Evolutionary conservation across 2,797 vertebrate genomes (phyloP).

Genomic region (Typhlichthys subterraneus): DNA sequence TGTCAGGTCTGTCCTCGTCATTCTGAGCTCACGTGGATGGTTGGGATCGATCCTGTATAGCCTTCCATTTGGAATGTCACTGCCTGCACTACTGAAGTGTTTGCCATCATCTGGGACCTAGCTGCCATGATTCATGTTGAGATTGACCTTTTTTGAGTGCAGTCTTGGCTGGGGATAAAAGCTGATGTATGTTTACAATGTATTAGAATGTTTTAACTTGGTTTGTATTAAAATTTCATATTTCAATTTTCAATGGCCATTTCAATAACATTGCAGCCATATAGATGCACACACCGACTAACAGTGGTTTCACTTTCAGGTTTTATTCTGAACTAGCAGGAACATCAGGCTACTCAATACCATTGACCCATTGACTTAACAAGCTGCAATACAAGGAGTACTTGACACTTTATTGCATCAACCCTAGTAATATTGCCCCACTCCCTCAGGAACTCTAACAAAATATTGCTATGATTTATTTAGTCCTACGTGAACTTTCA

Average conservation of each 20-base stretch:
- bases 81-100: neutral
- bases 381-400: constrained; percentile 23
- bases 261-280: neutral
- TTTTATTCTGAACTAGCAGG: too few relatives aligned
- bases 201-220: neutral
- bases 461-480: constrained; percentile 37
- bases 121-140: neutral
- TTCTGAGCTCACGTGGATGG: constrained; percentile 16
- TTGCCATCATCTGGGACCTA: constrained; percentile 16
- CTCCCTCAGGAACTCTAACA: constrained; percentile 25
- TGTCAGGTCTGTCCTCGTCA: constrained; percentile 10
- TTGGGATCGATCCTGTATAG: constrained; percentile 6
- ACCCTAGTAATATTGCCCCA: constrained; percentile 42
- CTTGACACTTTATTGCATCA: constrained; percentile 68
- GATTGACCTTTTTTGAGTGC: neutral
- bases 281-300: neutral
- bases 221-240: constrained; percentile 26
- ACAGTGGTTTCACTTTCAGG: neutral
- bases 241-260: neutral
- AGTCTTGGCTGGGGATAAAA: too few relatives aligned
- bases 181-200: neutral
- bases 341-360: too few relatives aligned
- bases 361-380: constrained; percentile 12
- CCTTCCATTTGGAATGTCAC: constrained; percentile 10
- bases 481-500: neutral